Evolutionary conservation across 2,797 vertebrate species (phyloP), one percentile per base, ranked within the genome.

Genomic region (Carapus acus): DNA sequence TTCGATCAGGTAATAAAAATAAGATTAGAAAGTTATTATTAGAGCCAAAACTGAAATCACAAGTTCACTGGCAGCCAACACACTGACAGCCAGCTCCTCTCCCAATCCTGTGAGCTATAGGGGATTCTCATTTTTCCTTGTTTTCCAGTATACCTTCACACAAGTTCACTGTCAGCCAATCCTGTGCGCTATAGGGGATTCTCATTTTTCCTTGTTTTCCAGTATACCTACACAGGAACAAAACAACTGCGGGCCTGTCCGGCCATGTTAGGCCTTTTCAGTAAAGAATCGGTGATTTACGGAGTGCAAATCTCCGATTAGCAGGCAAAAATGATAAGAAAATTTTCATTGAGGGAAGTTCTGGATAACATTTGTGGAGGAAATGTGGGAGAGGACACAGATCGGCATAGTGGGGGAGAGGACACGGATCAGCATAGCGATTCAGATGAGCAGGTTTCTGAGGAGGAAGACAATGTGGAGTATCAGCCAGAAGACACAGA

Each of bases 401-500:
- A 27, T 4, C 24, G 9, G 24, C 24, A 27, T 27, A 27, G 24
- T n/a, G n/a, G n/a, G n/a, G n/a, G n/a, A n/a, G n/a, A n/a, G n/a
- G 24, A 27, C 24, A 27, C 24, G 24, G 24, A 27, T 4, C 24
- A 27, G 24, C 24, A 27, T 27, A 27, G 24, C 4, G 24, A 27
- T 27, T 5, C 19, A 7, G 52, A 54, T 17, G 31, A 56, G 17
- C 34, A 38, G 23, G 43, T 41, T 40, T 39, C 43, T 40, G 37
- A 47, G 36, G 53, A 38, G 22, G 42, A 47, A 46, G 43, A 37
- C 29, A 9, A 45, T 24, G 33, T 45, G 13, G 42, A 46, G 21
- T 47, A 46, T 40, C 43, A 56, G 6, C 54, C 18, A 17, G 43
- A 56, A 56, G 54, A 48, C 44, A 56, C 43, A 33, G 39, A 52